A percentile compares a stretch with the other conserved stretches of the same genome.
These are phyloP conservation scores for Gallinago media DNA, from an alignment of 2,113 vertebrate genomes.

Conservation along the genomic window DNA sequence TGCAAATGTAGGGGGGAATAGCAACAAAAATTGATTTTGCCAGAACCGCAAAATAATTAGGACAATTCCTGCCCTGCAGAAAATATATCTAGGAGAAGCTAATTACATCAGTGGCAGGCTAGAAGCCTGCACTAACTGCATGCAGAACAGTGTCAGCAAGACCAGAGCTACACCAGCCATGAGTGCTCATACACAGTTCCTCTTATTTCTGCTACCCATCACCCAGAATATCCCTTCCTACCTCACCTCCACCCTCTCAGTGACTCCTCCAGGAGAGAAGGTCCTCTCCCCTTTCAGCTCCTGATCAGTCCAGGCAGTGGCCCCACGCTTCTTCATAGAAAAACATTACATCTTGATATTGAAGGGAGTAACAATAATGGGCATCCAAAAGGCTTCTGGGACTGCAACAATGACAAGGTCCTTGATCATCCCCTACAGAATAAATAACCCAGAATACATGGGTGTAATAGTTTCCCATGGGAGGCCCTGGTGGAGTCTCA, in stretches of 20 bases:
- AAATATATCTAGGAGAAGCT: not conserved
- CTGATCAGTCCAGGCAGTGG: not conserved
- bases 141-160: not conserved
- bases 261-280: not conserved
- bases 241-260: not conserved
- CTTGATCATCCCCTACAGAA: not conserved
- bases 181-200: not conserved
- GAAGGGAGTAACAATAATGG: not conserved
- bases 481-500: not conserved
- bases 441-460: not conserved
- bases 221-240: not conserved
- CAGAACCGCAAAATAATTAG: conserved; percentile 55
- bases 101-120: not conserved
- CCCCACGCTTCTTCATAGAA: not conserved
- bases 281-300: not conserved
- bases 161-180: not conserved
- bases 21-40: conserved; percentile 53
- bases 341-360: not conserved
- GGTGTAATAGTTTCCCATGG: not conserved
- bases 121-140: conserved; percentile 7
- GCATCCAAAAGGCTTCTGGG: not conserved
- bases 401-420: not conserved
- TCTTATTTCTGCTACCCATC: not conserved
- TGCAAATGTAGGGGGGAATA: not conserved
- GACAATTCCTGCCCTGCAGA: conserved; percentile 40